Evolutionary conservation across 2,113 vertebrate species (phyloP).

Genomic region (Lepisosteus oculatus): DNA sequence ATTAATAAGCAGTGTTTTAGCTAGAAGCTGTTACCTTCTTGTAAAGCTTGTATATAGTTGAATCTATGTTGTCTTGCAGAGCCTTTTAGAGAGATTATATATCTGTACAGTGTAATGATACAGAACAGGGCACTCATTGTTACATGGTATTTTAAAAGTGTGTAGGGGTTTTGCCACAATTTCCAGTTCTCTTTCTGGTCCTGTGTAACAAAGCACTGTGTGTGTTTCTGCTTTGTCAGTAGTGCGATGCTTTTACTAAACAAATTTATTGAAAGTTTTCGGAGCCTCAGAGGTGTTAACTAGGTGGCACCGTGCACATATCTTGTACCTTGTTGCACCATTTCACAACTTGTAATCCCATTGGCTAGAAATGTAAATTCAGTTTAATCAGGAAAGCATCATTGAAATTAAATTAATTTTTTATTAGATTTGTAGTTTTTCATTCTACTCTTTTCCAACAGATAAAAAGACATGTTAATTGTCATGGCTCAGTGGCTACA

Average conservation of each 20-base stretch:
- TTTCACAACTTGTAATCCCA: too few relatives aligned
- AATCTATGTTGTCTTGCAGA: constrained; percentile 33
- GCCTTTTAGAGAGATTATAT: constrained; percentile 29
- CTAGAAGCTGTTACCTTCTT: constrained; percentile 32
- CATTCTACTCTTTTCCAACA: too few relatives aligned
- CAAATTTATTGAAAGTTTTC: not conserved
- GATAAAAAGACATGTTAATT: too few relatives aligned
- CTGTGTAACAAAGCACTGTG: too few relatives aligned
- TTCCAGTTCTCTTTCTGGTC: not conserved
- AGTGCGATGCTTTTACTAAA: not conserved
- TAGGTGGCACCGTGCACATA: not conserved
- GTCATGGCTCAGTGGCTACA: too few relatives aligned
- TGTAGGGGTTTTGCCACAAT: not conserved
- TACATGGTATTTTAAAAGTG: not conserved
- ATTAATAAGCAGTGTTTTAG: constrained; percentile 42
- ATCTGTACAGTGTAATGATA: constrained; percentile 34
- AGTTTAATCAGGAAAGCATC: too few relatives aligned
- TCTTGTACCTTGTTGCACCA: not conserved
- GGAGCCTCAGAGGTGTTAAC: too few relatives aligned
- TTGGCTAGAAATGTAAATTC: too few relatives aligned
- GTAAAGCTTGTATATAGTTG: constrained; percentile 36
- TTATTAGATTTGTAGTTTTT: too few relatives aligned
- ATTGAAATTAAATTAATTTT: too few relatives aligned
- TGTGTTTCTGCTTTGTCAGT: not conserved
- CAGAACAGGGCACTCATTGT: constrained; percentile 11